A percentile compares a stretch with the other conserved stretches of the same genome.
Evolutionary conservation across 2,888 invertebrate species (phyloP).

Genomic region (Scaptomyza tumidula): DNA sequence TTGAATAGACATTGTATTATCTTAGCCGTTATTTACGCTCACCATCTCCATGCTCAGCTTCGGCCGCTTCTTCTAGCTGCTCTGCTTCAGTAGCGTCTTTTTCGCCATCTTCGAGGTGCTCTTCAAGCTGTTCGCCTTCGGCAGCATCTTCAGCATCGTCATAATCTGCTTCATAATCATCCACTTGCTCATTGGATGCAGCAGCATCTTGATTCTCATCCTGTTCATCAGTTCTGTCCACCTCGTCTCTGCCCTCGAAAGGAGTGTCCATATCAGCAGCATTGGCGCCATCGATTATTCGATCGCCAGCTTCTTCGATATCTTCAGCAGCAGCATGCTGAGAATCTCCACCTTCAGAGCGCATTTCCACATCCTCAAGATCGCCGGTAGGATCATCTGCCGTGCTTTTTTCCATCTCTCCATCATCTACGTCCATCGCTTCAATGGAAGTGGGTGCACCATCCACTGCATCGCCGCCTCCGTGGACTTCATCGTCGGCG

Average conservation of each 20-base stretch:
- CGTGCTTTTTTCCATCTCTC: constrained; percentile 38
- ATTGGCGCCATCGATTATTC: constrained; percentile 12
- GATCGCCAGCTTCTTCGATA: constrained; percentile 39
- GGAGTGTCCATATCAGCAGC: constrained; percentile 29
- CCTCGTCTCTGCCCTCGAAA: constrained; percentile 65
- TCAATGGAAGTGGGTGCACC: constrained; percentile 61
- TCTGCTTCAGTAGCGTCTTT: constrained; percentile 53
- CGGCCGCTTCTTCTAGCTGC: constrained; percentile 32
- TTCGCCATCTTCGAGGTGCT: constrained; percentile 55
- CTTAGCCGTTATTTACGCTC: neutral
- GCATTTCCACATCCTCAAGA: constrained; percentile 68
- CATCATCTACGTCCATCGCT: constrained; percentile 66
- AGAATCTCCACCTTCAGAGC: constrained; percentile 51
- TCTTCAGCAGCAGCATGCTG: constrained; percentile 42
- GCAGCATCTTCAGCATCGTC: constrained; percentile 40
- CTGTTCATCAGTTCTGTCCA: constrained; percentile 54
- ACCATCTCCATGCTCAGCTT: constrained; percentile 73
- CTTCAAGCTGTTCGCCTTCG: constrained; percentile 21
- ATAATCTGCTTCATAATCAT: constrained; percentile 40
- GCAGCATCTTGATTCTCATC: constrained; percentile 41
- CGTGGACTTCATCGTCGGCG: constrained; percentile 67
- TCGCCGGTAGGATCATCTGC: constrained; percentile 39
- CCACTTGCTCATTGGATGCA: constrained; percentile 27
- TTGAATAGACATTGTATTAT: neutral
- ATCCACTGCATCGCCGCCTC: constrained; percentile 76